A percentile compares a stretch with the other conserved stretches of the same genome.
phyloP scores from a whole-genome alignment of 2,113 vertebrate species.

The Notothenia coriiceps region DNA sequence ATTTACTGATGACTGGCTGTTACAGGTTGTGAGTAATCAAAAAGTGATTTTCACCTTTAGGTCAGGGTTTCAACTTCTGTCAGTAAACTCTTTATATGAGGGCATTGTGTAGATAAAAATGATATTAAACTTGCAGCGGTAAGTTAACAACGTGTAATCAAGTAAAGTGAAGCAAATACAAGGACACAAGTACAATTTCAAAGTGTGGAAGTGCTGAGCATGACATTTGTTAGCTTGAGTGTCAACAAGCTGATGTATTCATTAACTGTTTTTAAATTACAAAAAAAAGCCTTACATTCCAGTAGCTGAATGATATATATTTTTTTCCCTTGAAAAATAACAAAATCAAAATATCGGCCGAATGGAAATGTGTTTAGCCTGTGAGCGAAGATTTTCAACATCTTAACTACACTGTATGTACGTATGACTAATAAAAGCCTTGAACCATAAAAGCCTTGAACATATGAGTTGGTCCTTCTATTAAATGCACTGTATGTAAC shows the following conservation, averaged over 20 bases:
- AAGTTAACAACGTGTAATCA: not conserved
- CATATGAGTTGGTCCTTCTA: not conserved
- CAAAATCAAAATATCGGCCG: too few species aligned
- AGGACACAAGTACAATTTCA: not conserved
- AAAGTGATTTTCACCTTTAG: not conserved
- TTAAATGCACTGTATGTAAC: not conserved
- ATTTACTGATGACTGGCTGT: constrained; percentile 25
- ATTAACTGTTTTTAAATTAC: too few species aligned
- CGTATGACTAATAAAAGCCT: too few species aligned
- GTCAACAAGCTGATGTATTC: not conserved
- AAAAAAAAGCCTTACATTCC: too few species aligned
- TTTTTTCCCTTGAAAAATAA: too few species aligned
- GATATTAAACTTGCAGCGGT: not conserved
- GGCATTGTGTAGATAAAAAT: not conserved
- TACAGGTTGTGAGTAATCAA: constrained; percentile 38
- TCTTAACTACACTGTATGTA: too few species aligned
- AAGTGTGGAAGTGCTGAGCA: constrained; percentile 2
- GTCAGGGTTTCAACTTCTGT: not conserved
- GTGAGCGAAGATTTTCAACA: too few species aligned
- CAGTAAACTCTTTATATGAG: constrained; percentile 10
- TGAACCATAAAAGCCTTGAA: too few species aligned
- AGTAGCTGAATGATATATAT: too few species aligned
- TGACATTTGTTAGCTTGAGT: not conserved
- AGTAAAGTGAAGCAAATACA: constrained; percentile 6
- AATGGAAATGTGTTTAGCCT: too few species aligned